Base-by-base conservation (phyloP, 1,140 invertebrate genomes). In the Eriosoma lanigerum region DNA sequence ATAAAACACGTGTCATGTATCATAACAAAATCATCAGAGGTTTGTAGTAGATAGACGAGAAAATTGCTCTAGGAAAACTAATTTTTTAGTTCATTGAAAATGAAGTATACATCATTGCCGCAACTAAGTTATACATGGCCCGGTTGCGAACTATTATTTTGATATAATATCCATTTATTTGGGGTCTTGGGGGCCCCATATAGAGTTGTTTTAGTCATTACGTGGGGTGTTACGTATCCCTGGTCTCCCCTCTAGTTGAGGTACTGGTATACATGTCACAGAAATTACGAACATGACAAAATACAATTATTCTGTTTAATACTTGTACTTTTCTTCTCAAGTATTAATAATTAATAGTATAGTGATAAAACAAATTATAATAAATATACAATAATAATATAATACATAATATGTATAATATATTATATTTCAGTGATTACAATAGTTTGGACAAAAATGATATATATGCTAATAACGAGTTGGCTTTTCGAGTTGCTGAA, bases 401-500 rank as follows among this genome's bases (percentile, higher is more conserved):
- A 64, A 50, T 60, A 19, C 29, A 1, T 29, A 26, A 19, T 60
- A 29, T 26, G n/a, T n/a, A n/a, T n/a, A 17, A 13, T 26, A 15
- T 81, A 85, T 83, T 90, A n/a, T n/a, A n/a, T n/a, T 90, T 80
- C 90, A 97, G 96, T 86, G 94, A 98, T 84, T 95, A 94, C 85
- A 89, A 93, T 64, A 91, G 90, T 84, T 86, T 96, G 73, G 91
- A 94, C 82, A 93, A 95, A 84, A 90, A 92, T 83, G 93, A 98
- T 87, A 90, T 97, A 56, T 93, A 93, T 85, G 90, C 93, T 82
- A 98, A 98, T 87, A 98, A 97, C 87, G 91, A 93, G 83, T 86
- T 95, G 86, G 96, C 97, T 56, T 98, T 98, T 87, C 91, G 89
- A 84, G 91, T 93, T 46, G 96, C 96, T 21, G 94, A 97, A 85